Base-by-base conservation (phyloP, 2,113 vertebrate genomes). In the Turdus rufiventris region DNA sequence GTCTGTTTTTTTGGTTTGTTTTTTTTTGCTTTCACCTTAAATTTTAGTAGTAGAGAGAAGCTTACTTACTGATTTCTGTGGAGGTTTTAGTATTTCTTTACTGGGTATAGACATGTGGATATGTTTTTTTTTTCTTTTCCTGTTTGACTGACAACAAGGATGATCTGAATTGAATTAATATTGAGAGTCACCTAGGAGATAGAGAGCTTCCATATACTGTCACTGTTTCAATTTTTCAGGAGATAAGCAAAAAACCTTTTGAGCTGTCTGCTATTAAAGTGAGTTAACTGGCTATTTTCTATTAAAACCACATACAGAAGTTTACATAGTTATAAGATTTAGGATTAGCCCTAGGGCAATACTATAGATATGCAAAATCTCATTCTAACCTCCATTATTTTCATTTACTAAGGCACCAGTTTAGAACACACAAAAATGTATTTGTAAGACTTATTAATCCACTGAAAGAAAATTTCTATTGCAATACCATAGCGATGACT, bases 181-280 rank as follows among this genome's bases (percentile, higher is more conserved):
- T 89, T 83, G 78, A 81, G 51, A 79, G 47, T 93, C 72, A 77
- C 51, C 60, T 86, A 81, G 85, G 88, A 91, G 74, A 88, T 77
- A 36, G 23, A 58, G n/a, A 58, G 26, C 43, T 94, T 90, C 67
- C 42, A 18, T 80, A 63, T 65, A 74, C 43, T 72, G 57, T 77
- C 48, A 67, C 28, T 86, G 53, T 90, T 84, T 57, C 87, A 79
- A 67, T 88, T 84, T 95, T 83, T 91, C 68, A 79, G 51, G n/a
- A 86, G 89, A 93, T 88, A 88, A 86, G 28, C 36, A 78, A 65
- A 48, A 61, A 76, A 26, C 14, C 73, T 93, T 94, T 51, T 75
- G 62, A 90, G 45, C 54, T 89, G 62, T 47, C 81, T 82, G 42
- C 71, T 88, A 70, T 82, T 66, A 88, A 91, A 79, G 19, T 40